Percentiles rank a stretch among this genome's conserved stretches.
These are phyloP conservation scores for Dryomyza anilis DNA, from an alignment of 2,888 invertebrate genomes.

Conservation along the genomic window DNA sequence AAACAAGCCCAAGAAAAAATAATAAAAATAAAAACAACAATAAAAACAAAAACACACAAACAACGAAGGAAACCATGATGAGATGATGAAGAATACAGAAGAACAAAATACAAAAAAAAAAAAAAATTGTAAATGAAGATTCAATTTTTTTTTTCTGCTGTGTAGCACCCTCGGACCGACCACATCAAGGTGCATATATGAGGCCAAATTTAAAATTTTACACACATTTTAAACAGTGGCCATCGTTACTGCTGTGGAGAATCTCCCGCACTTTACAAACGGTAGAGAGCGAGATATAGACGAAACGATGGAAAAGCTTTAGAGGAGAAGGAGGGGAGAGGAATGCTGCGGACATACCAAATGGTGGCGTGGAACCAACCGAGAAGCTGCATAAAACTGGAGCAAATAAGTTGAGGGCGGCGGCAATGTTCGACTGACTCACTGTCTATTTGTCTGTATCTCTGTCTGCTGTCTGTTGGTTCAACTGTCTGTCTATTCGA, in stretches of 20 bases:
- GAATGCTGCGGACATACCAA: neutral
- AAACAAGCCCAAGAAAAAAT: slow-evolving; percentile 14
- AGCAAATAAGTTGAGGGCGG: slow-evolving; percentile 14
- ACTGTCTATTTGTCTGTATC: too few relatives aligned
- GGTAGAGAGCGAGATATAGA: neutral
- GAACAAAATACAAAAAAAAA: too few relatives aligned
- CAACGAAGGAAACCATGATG: neutral
- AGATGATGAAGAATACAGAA: neutral
- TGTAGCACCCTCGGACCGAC: slow-evolving; percentile 26
- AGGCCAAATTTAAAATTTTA: slow-evolving; percentile 20
- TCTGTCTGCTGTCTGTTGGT: too few relatives aligned
- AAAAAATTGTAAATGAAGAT: too few relatives aligned
- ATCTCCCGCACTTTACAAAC: too few relatives aligned
- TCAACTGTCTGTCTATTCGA: too few relatives aligned
- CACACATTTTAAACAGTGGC: neutral
- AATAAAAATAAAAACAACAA: slow-evolving; percentile 1
- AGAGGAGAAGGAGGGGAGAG: neutral
- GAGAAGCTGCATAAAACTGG: neutral
- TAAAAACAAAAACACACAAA: neutral
- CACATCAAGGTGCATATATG: slow-evolving; percentile 23
- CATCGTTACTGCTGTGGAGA: too few relatives aligned
- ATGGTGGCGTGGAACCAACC: neutral
- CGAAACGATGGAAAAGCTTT: neutral
- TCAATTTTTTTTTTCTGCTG: too few relatives aligned
- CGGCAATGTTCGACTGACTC: too few relatives aligned